Conservation (phyloP, 2,113 vertebrate species). For the Probosciger aterrimus region DNA sequence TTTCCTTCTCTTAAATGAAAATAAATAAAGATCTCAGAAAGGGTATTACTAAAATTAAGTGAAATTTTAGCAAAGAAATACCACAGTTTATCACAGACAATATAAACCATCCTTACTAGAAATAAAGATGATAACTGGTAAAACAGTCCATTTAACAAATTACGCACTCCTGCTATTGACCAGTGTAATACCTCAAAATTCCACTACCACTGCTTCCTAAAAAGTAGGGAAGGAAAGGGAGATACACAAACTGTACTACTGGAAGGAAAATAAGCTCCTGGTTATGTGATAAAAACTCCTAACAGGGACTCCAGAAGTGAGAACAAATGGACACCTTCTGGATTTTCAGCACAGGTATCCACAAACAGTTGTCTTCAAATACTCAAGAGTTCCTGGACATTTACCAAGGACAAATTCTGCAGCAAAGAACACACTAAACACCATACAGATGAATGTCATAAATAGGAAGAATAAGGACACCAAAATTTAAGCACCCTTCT, state of each 20-base stretch:
- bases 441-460: rapidly evolving
- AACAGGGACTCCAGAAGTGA: not conserved
- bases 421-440: not conserved
- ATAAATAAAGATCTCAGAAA: not conserved
- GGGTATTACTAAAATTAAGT: not conserved
- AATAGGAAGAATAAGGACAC: not conserved
- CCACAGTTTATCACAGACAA: not conserved
- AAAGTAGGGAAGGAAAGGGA: not conserved
- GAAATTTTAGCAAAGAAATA: not conserved
- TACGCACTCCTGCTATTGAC: not conserved
- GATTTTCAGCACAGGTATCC: not conserved
- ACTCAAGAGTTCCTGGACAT: not conserved
- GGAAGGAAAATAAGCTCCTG: not conserved
- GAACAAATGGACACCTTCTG: not conserved
- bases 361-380: not conserved
- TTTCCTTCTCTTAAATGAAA: not conserved
- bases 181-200: not conserved
- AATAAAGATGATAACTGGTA: not conserved
- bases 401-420: not conserved
- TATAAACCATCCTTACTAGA: not conserved
- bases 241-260: not conserved
- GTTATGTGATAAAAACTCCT: not conserved
- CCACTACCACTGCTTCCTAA: not conserved
- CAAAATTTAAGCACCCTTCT: not conserved
- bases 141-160: not conserved